Percentiles rank a stretch among this genome's conserved stretches.
These are phyloP conservation scores for Falcunculus frontatus DNA, from an alignment of 2,113 vertebrate genomes.

Conservation along the genomic window DNA sequence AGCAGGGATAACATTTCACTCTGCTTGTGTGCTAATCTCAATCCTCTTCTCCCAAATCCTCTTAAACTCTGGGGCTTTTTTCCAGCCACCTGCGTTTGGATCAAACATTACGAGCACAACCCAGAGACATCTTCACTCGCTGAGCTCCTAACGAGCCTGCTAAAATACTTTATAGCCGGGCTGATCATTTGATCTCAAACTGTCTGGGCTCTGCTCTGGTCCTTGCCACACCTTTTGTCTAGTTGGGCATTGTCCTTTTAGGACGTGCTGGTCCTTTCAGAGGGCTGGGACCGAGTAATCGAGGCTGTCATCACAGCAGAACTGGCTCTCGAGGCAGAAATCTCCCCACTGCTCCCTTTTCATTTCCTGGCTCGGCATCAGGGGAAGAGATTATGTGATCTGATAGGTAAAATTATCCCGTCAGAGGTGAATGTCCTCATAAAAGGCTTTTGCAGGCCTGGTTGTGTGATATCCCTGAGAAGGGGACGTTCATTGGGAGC, in stretches of 20 bases:
- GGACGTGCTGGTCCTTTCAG: background rate
- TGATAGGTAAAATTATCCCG: slow-evolving; percentile 70
- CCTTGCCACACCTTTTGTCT: background rate
- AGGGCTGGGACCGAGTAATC: slow-evolving; percentile 3
- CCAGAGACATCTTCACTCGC: background rate
- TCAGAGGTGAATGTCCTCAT: slow-evolving; percentile 62
- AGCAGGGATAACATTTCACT: slow-evolving; percentile 32
- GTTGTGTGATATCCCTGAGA: slow-evolving; percentile 78
- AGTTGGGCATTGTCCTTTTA: background rate
- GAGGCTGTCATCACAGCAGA: slow-evolving; percentile 29
- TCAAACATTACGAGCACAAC: background rate
- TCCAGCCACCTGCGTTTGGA: background rate
- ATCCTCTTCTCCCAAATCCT: slow-evolving; percentile 33
- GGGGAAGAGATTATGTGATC: slow-evolving; percentile 66
- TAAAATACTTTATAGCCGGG: background rate
- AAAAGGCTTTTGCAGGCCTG: slow-evolving; percentile 67
- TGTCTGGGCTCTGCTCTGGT: background rate
- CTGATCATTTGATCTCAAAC: background rate
- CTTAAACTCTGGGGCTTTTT: background rate
- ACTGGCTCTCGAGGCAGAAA: background rate
- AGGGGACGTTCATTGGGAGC: slow-evolving; percentile 25
- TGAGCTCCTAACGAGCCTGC: background rate
- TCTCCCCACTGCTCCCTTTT: slow-evolving; percentile 18
- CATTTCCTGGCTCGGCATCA: slow-evolving; percentile 58
- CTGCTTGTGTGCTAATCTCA: background rate